Base-by-base conservation (phyloP, 2,888 invertebrate genomes). In the Parapristionchus giblindavisi region DNA sequence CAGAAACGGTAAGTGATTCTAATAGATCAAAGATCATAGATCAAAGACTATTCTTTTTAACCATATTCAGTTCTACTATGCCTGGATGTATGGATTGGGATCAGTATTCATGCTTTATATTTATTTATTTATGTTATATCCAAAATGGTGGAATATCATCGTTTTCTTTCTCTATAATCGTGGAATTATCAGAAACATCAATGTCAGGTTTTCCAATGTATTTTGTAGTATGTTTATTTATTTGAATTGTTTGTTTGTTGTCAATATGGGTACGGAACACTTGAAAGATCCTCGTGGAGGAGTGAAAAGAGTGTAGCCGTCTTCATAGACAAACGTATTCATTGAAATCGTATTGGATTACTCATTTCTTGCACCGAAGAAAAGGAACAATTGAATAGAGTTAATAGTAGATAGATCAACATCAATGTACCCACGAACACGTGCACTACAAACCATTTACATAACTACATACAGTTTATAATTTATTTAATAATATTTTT, bases 71-170 rank as follows among this genome's bases (percentile, higher is more conserved):
- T 76, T 87, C 1, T 87, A 86, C 77, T 86, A 84, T 78, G 70
- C 80, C 5, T 80, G 77, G 54, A 87, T 87, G 87, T 87, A 87
- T 74, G 85, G 84, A 0, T 72, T 80, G 14, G 87, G 85, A 11
- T 77, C 82, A n/a, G 34, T 84, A n/a, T 87, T 87, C 75, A 80
- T 87, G 40, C 56, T 80, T 29, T 86, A 85, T 73, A 85, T 82
- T 76, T 87, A 87, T 73, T 54, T 84, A 14, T 85, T 87, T 61
- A 85, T 85, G 66, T 78, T 87, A 40, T 82, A 87, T 76, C 85
- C 87, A 2, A 79, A 76, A 24, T 71, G 56, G 71, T 54, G 56
- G 40, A 56, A 54, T 17, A 8, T 38, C 29, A 58, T 72, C 43
- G 32, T 48, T n/a, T 40, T 75, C 51, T 43, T 74, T 14, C 72